phyloP scores from a whole-genome alignment of 2,888 invertebrate genomes.

The Philereme transversata region DNA sequence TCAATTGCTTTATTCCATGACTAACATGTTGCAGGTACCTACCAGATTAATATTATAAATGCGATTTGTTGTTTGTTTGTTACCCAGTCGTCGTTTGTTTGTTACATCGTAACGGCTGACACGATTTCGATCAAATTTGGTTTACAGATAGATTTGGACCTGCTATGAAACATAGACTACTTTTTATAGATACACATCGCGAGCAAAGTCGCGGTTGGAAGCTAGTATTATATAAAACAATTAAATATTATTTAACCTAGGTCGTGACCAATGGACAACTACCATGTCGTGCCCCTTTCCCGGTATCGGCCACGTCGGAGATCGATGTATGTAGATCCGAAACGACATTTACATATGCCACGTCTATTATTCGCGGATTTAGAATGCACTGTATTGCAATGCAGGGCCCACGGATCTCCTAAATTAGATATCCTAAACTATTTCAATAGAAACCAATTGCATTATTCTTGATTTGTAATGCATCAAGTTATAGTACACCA shows the following conservation, averaged over 20 bases:
- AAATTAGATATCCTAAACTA: constrained; percentile 27
- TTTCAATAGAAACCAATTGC: constrained; percentile 5
- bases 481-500: background rate
- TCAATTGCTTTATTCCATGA: no score
- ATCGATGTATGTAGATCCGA: constrained; percentile 78
- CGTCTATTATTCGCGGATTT: constrained; percentile 74
- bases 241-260: background rate
- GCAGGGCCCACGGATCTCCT: constrained; percentile 26
- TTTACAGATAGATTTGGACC: no score
- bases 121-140: no score
- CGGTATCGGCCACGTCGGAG: constrained; percentile 64
- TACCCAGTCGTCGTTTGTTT: no score
- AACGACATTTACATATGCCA: constrained; percentile 71
- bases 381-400: constrained; percentile 37
- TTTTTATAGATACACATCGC: no score
- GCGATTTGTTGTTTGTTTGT: no score
- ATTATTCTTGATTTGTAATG: background rate
- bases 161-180: no score
- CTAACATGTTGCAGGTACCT: no score
- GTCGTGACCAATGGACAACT: constrained; percentile 47
- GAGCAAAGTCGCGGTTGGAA: no score
- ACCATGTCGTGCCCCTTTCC: constrained; percentile 58
- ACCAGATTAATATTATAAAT: no score
- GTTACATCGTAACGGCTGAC: no score
- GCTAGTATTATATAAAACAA: background rate